These are phyloP conservation scores for Micrasema minimum DNA, from an alignment of 1,140 invertebrate genomes.

Conservation along the genomic window DNA sequence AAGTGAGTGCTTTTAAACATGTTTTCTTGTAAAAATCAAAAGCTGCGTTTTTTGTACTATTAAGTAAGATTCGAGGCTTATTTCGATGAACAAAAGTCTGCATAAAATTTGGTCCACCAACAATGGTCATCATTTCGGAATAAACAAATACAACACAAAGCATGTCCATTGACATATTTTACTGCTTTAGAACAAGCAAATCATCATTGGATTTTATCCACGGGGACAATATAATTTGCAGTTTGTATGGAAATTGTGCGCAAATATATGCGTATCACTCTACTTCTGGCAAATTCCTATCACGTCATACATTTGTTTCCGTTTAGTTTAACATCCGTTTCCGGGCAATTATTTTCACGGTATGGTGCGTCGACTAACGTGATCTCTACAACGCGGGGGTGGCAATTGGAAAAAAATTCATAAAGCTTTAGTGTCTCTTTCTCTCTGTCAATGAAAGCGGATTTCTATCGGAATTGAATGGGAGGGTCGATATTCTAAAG, in stretches of 20 bases:
- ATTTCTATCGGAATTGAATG: constrained; percentile 23
- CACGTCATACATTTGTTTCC: constrained; percentile 33
- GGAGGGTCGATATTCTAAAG: constrained; percentile 26
- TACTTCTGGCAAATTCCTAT: constrained; percentile 1
- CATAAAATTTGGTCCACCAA: too few species aligned
- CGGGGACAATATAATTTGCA: constrained; percentile 3
- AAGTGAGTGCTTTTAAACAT: too few species aligned
- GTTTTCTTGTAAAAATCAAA: too few species aligned
- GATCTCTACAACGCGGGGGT: constrained; percentile 35
- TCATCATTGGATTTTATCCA: not conserved
- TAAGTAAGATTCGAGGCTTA: too few species aligned
- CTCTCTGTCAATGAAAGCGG: constrained; percentile 17
- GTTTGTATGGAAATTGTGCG: not conserved
- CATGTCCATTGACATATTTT: not conserved
- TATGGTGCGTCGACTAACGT: constrained; percentile 40
- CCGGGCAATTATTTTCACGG: constrained; percentile 53
- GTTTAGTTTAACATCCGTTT: constrained; percentile 50
- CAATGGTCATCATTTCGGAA: too few species aligned
- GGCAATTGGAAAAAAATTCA: constrained; percentile 4
- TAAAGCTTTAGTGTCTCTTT: constrained; percentile 12
- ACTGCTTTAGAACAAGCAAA: not conserved
- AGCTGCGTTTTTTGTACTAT: too few species aligned
- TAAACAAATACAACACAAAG: not conserved
- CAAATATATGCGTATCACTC: constrained; percentile 11
- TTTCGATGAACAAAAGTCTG: too few species aligned